Base-by-base conservation (phyloP, 2,113 vertebrate species). In the Ceratotherium simum region DNA sequence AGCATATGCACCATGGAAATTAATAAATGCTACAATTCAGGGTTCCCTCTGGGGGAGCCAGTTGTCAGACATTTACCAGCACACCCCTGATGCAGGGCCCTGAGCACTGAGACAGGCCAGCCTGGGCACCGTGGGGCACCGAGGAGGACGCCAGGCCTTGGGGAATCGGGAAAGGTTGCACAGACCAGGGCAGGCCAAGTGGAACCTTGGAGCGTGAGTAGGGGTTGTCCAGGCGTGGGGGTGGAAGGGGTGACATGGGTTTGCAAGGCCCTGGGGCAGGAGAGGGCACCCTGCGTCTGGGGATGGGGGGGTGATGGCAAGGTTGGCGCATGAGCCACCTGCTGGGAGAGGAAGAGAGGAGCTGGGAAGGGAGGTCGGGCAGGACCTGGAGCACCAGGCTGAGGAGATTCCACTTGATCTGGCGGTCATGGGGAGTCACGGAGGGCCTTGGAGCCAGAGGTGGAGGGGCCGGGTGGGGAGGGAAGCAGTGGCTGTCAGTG, bases 381-480 rank as follows among this genome's bases (percentile, higher is more conserved):
- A 51, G 54, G 73, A n/a, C 67, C 46, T 21, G 58, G 18, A 29
- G n/a, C 5, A 0, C 60, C 60, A 2, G 12, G 20, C 13, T 0
- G 11, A 23, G 48, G n/a, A 14, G 23, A 14, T 27, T 70, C 54
- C 27, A 1, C 89, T n/a, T 70, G n/a, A 8, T 23, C 48, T 42
- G 79, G 56, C 0, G 0, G 67, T 42, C 5, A 2, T 1, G 5
- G 69, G 65, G 60, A 69, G 31, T 60, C 36, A 18, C 0, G 0
- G 70, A 31, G 46, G 25, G 58, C 3, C 33, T 31, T 3, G 36
- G 36, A 67, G 48, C 48, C 33, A 17, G 14, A 18, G 90, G 29
- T 18, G 1, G 51, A 46, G 29, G 21, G 8, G 1, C 64, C 42
- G 2, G 27, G 62, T 33, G 20, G 27, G 1, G 29, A 10, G 36